Conservation (phyloP, 1,140 invertebrate genomes). For the Drosophila sturtevanti region DNA sequence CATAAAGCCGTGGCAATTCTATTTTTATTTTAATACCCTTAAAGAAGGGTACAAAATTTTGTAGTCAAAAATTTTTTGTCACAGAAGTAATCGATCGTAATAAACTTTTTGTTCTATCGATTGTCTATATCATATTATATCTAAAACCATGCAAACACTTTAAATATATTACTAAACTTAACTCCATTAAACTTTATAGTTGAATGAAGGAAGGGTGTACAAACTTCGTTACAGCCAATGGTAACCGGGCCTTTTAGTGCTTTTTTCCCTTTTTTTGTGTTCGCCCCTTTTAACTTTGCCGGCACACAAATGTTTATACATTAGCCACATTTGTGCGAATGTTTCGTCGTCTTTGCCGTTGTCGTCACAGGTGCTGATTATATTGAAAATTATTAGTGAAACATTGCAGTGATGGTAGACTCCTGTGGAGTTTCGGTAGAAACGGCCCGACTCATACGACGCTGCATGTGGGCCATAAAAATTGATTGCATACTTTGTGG, state of each 20-base stretch:
- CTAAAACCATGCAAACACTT: too few species aligned
- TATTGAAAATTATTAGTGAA: constrained; percentile 78
- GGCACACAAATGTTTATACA: constrained; percentile 70
- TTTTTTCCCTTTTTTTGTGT: background rate
- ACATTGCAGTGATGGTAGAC: constrained; percentile 54
- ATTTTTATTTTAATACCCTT: constrained; percentile 60
- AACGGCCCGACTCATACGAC: constrained; percentile 10
- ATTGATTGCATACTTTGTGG: constrained; percentile 76
- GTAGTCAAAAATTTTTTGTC: too few species aligned
- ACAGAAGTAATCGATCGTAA: too few species aligned
- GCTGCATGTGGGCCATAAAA: constrained; percentile 71
- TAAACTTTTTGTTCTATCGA: too few species aligned
- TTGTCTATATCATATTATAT: too few species aligned
- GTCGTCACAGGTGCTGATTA: constrained; percentile 74
- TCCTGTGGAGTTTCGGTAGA: constrained; percentile 18
- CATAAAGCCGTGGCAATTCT: constrained; percentile 42
- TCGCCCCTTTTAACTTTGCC: constrained; percentile 20
- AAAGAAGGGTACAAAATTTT: too few species aligned
- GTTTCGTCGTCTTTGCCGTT: constrained; percentile 20
- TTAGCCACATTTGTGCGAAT: constrained; percentile 74
- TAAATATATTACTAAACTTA: too few species aligned
- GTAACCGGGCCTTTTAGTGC: too few species aligned
- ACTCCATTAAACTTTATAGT: background rate
- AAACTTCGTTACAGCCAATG: too few species aligned
- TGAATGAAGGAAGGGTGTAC: too few species aligned